Evolutionary conservation across 2,113 vertebrate genomes (phyloP).

Genomic region (Cnemophilus loriae): DNA sequence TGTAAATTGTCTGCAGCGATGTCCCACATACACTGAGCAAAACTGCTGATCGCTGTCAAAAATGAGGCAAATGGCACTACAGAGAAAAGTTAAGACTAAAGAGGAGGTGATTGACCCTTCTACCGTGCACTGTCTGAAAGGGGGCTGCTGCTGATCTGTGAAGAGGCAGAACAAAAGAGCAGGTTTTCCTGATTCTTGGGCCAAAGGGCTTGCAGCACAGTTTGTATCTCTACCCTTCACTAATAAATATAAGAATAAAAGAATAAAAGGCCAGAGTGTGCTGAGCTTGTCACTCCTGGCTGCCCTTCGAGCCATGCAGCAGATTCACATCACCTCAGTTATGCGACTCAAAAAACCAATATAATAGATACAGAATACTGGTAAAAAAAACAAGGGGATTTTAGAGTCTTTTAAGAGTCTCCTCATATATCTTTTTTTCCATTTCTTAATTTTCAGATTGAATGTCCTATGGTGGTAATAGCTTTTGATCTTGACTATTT

Average conservation of each 20-base stretch:
- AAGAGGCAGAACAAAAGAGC: not conserved
- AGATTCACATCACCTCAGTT: not conserved
- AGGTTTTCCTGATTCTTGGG: not conserved
- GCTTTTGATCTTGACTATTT: not conserved
- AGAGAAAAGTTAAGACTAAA: not conserved
- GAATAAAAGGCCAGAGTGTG: not conserved
- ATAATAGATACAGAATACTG: not conserved
- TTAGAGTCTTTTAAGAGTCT: not conserved
- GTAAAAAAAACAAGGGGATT: not conserved
- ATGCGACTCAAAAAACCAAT: not conserved
- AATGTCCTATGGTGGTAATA: not conserved
- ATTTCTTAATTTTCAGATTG: not conserved
- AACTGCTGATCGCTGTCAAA: not conserved
- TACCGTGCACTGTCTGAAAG: not conserved
- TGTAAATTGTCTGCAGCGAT: constrained; percentile 33
- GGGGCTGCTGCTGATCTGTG: not conserved
- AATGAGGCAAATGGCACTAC: not conserved
- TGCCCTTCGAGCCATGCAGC: accelerated
- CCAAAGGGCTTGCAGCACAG: not conserved
- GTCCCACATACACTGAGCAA: not conserved
- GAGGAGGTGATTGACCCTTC: not conserved
- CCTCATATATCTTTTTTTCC: not conserved
- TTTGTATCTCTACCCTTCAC: not conserved
- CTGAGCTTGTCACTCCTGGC: not conserved
- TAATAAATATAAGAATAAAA: no score